Percentiles rank a stretch among this genome's conserved stretches.
These are phyloP conservation scores for Torymus aiolomorphi DNA, from an alignment of 2,888 invertebrate species.

Conservation along the genomic window DNA sequence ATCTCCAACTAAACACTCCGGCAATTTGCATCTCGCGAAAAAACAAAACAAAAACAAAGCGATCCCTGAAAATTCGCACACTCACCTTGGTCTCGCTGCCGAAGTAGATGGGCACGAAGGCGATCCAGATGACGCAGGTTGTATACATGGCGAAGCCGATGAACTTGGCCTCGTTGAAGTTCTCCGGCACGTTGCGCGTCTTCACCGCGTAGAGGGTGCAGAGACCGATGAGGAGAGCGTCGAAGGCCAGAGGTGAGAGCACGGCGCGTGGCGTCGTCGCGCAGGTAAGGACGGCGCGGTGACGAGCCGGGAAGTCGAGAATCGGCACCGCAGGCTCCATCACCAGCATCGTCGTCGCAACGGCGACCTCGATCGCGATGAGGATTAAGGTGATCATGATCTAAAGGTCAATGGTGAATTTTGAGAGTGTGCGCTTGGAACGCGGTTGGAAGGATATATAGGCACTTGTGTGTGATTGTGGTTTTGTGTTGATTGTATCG, in stretches of 20 bases:
- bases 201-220: constrained; percentile 88
- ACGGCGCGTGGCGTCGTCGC: constrained; percentile 79
- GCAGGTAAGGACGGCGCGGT: constrained; percentile 81
- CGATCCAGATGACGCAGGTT: constrained; percentile 87
- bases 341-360: constrained; percentile 77
- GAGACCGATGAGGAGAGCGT: constrained; percentile 83
- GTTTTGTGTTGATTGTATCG: too few species aligned
- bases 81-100: constrained; percentile 81
- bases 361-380: constrained; percentile 82
- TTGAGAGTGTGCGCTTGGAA: too few species aligned
- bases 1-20: background rate
- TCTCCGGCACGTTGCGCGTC: constrained; percentile 87
- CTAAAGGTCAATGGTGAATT: constrained; percentile 66
- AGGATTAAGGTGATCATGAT: constrained; percentile 82
- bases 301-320: constrained; percentile 77
- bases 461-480: too few species aligned
- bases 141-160: constrained; percentile 90
- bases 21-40: background rate
- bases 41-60: constrained; percentile 17
- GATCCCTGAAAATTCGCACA: background rate
- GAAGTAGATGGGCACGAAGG: constrained; percentile 87
- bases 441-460: too few species aligned
- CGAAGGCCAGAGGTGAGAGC: constrained; percentile 82
- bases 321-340: constrained; percentile 80
- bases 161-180: constrained; percentile 86